Evolutionary conservation across 2,113 vertebrate species (phyloP), one percentile per base, ranked within the genome.

Genomic region (Hippocampus mohnikei): DNA sequence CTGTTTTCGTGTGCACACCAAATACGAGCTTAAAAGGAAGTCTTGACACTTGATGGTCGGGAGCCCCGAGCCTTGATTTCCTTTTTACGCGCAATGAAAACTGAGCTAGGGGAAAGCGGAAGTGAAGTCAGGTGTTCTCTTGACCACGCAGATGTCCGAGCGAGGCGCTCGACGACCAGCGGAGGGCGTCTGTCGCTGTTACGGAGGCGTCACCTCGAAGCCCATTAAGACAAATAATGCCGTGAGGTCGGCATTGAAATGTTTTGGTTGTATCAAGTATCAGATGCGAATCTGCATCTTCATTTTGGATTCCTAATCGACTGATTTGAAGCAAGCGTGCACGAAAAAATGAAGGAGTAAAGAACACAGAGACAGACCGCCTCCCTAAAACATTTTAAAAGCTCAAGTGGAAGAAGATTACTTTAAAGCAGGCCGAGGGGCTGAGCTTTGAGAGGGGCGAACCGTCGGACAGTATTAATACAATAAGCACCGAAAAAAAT

Each of bases 331-430:
- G 58, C 13, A 29, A 15, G 1, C 27, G 8, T 2, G 6, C 21
- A 53, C 50, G 20, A 18, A 29, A 29, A 33, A 60, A 8, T 60
- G 58, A 65, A 44, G 61, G 61, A 42, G 37, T 23, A 41, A 42
- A 40, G 18, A 41, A 62, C 12, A 25, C 55, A 80, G 82, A 80
- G 81, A 81, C 72, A 81, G 59, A 25, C 65, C 75, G 41, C 70
- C 72, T 72, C 65, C 70, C 50, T 41, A 70, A 73, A 86, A 84
- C 81, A 80, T 87, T 89, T 88, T 80, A 87, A 88, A 90, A 89
- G 88, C 81, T 88, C 79, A 88, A 88, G 87, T 86, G 78, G 84
- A 88, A 89, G 90, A 88, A 91, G 91, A 93, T 92, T 91, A 91
- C 87, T 82, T 87, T 73, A 81, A 80, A 81, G 83, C 82, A 81